phyloP scores from a whole-genome alignment of 2,888 invertebrate genomes.

The Lepidocyrtoides sp. region DNA sequence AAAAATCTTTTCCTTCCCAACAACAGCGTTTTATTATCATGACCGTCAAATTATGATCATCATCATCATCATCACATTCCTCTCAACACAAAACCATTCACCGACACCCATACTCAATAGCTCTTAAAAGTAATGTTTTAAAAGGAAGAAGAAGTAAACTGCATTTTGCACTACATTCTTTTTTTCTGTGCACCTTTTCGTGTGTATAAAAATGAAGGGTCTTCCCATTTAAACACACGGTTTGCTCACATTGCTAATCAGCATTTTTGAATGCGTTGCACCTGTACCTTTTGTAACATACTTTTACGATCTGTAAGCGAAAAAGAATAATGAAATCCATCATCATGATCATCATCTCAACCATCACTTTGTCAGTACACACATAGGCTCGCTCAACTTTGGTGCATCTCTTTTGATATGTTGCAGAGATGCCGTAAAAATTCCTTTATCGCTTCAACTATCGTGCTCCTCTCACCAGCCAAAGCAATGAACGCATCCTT shows the following conservation, averaged over 20 bases:
- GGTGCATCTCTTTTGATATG: conserved; percentile 52
- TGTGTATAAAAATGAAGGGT: not conserved
- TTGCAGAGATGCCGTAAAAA: conserved; percentile 70
- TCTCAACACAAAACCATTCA: conserved; percentile 9
- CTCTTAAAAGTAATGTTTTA: not conserved
- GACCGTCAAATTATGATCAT: not conserved
- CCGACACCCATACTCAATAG: not conserved
- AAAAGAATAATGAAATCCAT: conserved; percentile 15
- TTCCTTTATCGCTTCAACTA: conserved; percentile 20
- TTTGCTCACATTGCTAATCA: not conserved
- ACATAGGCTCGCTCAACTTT: too few species aligned
- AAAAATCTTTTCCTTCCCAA: not conserved
- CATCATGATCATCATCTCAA: not conserved
- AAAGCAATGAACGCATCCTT: not conserved
- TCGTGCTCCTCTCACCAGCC: not conserved
- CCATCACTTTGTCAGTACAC: not conserved
- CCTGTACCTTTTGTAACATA: conserved; percentile 43
- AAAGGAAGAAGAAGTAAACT: conserved; percentile 2
- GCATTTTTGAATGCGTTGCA: conserved; percentile 19
- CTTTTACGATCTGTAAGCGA: not conserved
- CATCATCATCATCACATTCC: conserved; percentile 9
- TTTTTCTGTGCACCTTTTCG: not conserved
- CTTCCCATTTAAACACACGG: not conserved
- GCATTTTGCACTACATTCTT: conserved; percentile 39
- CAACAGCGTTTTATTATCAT: conserved; percentile 16